Conservation (phyloP, 2,113 vertebrate genomes). For the Chinchilla lanigera region DNA sequence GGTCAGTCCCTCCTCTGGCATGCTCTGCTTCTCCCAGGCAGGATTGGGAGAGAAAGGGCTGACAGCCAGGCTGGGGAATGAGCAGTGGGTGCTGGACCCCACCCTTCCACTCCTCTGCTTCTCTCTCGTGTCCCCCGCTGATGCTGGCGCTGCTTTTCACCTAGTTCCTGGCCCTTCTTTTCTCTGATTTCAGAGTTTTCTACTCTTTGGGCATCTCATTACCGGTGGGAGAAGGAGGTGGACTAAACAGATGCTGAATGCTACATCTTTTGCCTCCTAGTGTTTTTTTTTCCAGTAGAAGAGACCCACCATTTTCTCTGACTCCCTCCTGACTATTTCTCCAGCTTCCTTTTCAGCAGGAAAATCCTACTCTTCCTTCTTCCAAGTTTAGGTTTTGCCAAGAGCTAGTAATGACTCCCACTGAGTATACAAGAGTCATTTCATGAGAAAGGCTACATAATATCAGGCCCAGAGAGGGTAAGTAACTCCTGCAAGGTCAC, state of each 20-base stretch:
- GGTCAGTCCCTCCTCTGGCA: not conserved
- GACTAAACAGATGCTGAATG: not conserved
- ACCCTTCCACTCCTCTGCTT: not conserved
- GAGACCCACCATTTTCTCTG: not conserved
- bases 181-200: not conserved
- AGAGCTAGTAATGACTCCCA: not conserved
- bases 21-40: not conserved
- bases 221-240: not conserved
- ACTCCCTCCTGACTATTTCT: not conserved
- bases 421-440: not conserved
- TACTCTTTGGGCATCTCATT: not conserved
- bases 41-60: not conserved
- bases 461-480: not conserved
- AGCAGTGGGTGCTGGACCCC: not conserved
- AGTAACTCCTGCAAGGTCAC: not conserved
- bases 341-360: not conserved
- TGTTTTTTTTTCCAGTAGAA: not conserved
- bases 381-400: not conserved
- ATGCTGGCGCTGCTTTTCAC: not conserved
- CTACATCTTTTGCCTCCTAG: not conserved
- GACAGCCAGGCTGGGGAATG: not conserved
- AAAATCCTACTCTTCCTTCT: not conserved
- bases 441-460: not conserved
- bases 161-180: not conserved
- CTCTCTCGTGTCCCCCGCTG: too few relatives aligned